Percentiles rank a stretch among this genome's conserved stretches.
phyloP scores from a whole-genome alignment of 2,797 vertebrate genomes.

The Pantherophis vulpinus region DNA sequence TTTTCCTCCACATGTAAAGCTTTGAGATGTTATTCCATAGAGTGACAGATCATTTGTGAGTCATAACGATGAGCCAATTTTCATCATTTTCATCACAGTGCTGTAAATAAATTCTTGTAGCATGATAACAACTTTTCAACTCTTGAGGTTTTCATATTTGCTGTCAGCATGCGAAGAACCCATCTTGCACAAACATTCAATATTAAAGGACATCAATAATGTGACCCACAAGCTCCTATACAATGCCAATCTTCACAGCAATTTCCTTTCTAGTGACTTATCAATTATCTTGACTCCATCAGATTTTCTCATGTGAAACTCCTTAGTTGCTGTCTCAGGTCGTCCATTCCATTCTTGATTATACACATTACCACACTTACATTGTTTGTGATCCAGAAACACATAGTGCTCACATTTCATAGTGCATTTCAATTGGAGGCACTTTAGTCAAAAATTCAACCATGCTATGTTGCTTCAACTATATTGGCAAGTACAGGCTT shows the following conservation, averaged over 20 bases:
- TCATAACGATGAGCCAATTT: background rate
- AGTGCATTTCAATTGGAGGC: background rate
- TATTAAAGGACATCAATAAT: background rate
- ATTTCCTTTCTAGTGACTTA: background rate
- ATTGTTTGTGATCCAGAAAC: background rate
- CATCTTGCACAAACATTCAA: background rate
- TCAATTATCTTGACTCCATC: background rate
- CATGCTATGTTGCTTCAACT: background rate
- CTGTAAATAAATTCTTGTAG: background rate
- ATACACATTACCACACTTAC: background rate
- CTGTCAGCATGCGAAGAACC: background rate
- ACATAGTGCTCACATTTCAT: background rate
- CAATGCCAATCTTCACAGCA: background rate
- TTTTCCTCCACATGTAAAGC: background rate
- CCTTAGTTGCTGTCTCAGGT: background rate
- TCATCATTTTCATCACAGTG: background rate
- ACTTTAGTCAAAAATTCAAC: background rate
- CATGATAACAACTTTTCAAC: background rate
- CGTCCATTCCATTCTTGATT: background rate
- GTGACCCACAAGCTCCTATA: background rate
- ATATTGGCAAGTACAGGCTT: background rate
- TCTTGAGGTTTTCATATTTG: background rate
- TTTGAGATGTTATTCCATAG: background rate
- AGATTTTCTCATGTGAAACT: background rate
- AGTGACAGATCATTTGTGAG: background rate